Percentiles rank a stretch among this genome's conserved stretches.
Evolutionary conservation across 35 echinoderm and acorn worm genomes (phyloP).

Genomic region (Hemicentrotus pulcherrimus): DNA sequence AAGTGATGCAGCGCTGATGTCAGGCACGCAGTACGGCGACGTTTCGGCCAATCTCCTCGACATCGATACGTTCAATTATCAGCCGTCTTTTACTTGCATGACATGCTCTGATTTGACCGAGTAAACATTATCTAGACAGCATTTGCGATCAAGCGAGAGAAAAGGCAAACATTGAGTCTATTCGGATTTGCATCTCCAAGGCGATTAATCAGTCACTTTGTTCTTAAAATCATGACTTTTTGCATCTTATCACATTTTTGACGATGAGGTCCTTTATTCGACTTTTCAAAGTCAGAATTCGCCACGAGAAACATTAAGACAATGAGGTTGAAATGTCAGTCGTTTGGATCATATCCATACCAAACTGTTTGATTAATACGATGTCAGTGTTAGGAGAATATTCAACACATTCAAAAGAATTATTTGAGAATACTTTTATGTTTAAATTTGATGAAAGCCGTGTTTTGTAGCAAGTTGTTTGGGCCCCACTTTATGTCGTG

Average conservation of each 20-base stretch:
- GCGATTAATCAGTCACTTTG: not conserved
- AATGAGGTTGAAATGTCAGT: not conserved
- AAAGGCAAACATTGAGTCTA: slow-evolving; percentile 9
- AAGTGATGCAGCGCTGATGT: not conserved
- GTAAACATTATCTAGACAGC: slow-evolving; percentile 13
- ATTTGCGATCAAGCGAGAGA: not conserved
- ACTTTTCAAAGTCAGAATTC: not conserved
- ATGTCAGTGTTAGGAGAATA: not conserved
- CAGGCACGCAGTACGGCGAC: not conserved
- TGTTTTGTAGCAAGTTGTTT: not conserved
- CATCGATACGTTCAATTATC: slow-evolving; percentile 40
- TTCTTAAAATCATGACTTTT: not conserved
- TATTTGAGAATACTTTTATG: not conserved
- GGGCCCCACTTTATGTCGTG: not conserved
- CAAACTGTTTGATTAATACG: not conserved
- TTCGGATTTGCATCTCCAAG: not conserved
- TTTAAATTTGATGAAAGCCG: not conserved
- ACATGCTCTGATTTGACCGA: not conserved
- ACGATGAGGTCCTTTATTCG: not conserved
- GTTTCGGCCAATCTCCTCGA: slow-evolving; percentile 1
- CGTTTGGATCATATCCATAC: not conserved
- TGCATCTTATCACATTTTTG: not conserved
- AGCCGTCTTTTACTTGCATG: not conserved
- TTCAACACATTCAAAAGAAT: not conserved
- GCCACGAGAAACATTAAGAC: not conserved